Conservation (phyloP, 2,797 vertebrate species). For the Melanogrammus aeglefinus region DNA sequence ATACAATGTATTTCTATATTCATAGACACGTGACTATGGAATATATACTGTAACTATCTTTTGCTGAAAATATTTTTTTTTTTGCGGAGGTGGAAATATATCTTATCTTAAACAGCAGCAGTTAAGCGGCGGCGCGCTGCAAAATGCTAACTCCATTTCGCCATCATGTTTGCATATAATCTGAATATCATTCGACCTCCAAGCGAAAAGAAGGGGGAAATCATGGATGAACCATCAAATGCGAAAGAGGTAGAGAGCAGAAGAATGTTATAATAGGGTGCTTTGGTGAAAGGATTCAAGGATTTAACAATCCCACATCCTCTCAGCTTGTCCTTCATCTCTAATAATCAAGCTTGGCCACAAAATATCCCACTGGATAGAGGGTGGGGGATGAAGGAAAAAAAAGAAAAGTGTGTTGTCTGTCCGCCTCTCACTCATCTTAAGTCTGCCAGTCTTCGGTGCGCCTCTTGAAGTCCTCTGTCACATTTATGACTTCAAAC, state of each 20-base stretch:
- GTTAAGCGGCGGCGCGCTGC: neutral
- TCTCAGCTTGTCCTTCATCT: conserved; percentile 76
- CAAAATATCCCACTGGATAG: conserved; percentile 73
- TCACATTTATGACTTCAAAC: conserved; percentile 79
- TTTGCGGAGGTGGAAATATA: neutral
- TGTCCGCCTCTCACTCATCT: conserved; percentile 75
- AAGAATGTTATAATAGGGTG: conserved; percentile 62
- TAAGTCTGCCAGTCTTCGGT: conserved; percentile 74
- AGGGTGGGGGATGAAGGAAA: neutral
- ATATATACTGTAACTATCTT: conserved; percentile 39
- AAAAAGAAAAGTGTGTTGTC: conserved; percentile 69
- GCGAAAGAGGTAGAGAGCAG: conserved; percentile 57
- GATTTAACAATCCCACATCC: conserved; percentile 76
- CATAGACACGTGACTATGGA: neutral
- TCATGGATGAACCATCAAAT: conserved; percentile 57
- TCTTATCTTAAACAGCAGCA: neutral
- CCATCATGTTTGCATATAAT: conserved; percentile 53
- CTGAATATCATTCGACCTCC: conserved; percentile 44
- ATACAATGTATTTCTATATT: neutral
- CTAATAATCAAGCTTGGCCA: conserved; percentile 78
- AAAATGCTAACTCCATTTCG: conserved; percentile 6
- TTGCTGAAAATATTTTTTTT: too few species aligned
- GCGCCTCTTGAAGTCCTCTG: conserved; percentile 76
- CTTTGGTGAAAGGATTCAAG: conserved; percentile 73
- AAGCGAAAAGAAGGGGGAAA: conserved; percentile 49